Evolutionary conservation across 2,888 invertebrate species (phyloP).

Genomic region (Heterodera filipjevi): DNA sequence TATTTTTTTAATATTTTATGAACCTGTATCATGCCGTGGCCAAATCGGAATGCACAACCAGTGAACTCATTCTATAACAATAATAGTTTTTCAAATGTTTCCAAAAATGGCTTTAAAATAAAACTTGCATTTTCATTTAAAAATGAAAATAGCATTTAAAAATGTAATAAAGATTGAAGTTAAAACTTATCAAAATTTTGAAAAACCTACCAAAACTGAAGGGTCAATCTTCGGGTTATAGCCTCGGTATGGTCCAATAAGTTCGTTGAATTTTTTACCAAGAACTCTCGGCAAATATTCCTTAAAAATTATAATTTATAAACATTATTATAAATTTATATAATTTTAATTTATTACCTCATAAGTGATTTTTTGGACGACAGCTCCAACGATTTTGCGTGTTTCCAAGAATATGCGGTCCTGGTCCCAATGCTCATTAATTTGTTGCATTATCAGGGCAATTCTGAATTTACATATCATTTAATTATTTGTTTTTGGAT

Average conservation of each 20-base stretch:
- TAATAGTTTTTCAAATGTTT: too few species aligned
- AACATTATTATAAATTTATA: neutral
- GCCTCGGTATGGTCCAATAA: conserved; percentile 79
- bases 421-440: conserved; percentile 66
- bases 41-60: conserved; percentile 89
- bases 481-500: neutral
- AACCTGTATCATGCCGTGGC: conserved; percentile 93
- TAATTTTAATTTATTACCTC: neutral
- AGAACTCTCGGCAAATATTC: conserved; percentile 89
- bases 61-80: conserved; percentile 85
- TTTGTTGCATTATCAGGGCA: conserved; percentile 56
- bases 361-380: conserved; percentile 71
- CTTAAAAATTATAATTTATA: conserved; percentile 43
- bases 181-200: too few species aligned
- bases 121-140: neutral
- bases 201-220: conserved; percentile 70
- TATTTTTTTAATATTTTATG: too few species aligned
- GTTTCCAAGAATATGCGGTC: conserved; percentile 66
- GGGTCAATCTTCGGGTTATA: conserved; percentile 81
- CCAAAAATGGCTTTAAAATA: too few species aligned
- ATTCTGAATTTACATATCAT: conserved; percentile 53
- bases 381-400: conserved; percentile 67
- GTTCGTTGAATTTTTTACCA: conserved; percentile 73
- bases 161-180: too few species aligned
- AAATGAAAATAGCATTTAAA: too few species aligned